Base-by-base conservation (phyloP, 2,113 vertebrate species). In the Pycnonotus jocosus region DNA sequence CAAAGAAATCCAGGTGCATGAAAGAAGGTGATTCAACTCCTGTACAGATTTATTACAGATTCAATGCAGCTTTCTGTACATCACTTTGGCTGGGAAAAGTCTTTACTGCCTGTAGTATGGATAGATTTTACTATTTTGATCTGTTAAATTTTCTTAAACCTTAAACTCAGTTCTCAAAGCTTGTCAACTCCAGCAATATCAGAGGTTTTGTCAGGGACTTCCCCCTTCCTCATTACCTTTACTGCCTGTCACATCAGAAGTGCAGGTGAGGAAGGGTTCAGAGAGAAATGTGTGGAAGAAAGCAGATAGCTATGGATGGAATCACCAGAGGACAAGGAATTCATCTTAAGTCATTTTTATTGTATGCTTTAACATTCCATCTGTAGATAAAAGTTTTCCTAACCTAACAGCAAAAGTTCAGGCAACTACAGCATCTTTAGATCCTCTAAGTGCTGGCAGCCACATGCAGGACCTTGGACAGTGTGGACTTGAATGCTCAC, bases 201-300 rank as follows among this genome's bases (percentile, higher is more conserved):
- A 23, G 64, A 45, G 51, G 22, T 69, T 61, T 70, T 48, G 16
- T 66, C 56, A 68, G 58, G 27, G 11, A 6, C 23, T 64, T 50
- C 25, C 47, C 45, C 20, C 45, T 64, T 66, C 20, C 28, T 15
- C 0, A 1, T 44, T 48, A 3, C 11, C 27, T 60, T 12, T 42
- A 38, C 64, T 82, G 62, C 12, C 42, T 66, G 15, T 48, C 2
- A 3, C 0, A 0, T 30, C 33, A n/a, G 22, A 15, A 33, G 10
- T 56, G 42, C 24, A 23, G 15, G 16, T 33, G 38, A 50, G 42
- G n/a, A 50, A 42, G 50, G 51, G 30, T 27, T 48, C 15, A 14
- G n/a, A 30, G 16, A 16, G 21, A 53, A 47, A 12, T 24, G 14
- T 0, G 11, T 50, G 37, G 48, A 38, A 78, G 22, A 12, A 1